Conservation (phyloP, 2,888 invertebrate species). For the Philaethria dido region DNA sequence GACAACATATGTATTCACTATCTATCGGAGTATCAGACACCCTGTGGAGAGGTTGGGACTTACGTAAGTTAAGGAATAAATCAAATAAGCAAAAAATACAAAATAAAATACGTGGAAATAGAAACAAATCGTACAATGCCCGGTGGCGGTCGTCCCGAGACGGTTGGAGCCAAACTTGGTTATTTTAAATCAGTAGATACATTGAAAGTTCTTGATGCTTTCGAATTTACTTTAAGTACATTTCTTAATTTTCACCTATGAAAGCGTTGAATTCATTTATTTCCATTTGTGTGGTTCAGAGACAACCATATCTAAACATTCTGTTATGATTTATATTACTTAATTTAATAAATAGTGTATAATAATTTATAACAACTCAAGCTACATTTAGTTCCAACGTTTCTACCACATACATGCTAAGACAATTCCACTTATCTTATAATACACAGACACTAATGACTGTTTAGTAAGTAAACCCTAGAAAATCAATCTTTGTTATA, state of each 20-base stretch:
- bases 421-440: background rate
- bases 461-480: slow-evolving; percentile 3
- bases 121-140: slow-evolving; percentile 78
- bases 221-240: background rate
- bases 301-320: no score
- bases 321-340: no score
- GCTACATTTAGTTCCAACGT: no score
- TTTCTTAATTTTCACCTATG: background rate
- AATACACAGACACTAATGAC: background rate
- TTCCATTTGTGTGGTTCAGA: no score
- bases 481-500: slow-evolving; percentile 14
- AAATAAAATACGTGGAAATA: slow-evolving; percentile 82
- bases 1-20: slow-evolving; percentile 81
- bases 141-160: slow-evolving; percentile 58
- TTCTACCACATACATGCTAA: no score
- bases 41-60: slow-evolving; percentile 67
- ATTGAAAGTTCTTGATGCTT: slow-evolving; percentile 2
- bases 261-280: no score
- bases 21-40: slow-evolving; percentile 75
- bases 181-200: slow-evolving; percentile 9
- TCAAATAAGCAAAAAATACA: slow-evolving; percentile 71
- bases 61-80: slow-evolving; percentile 76
- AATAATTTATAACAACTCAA: no score
- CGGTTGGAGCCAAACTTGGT: background rate
- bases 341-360: no score